Evolutionary conservation across 2,888 invertebrate genomes (phyloP).

Genomic region (Drosophila robusta): DNA sequence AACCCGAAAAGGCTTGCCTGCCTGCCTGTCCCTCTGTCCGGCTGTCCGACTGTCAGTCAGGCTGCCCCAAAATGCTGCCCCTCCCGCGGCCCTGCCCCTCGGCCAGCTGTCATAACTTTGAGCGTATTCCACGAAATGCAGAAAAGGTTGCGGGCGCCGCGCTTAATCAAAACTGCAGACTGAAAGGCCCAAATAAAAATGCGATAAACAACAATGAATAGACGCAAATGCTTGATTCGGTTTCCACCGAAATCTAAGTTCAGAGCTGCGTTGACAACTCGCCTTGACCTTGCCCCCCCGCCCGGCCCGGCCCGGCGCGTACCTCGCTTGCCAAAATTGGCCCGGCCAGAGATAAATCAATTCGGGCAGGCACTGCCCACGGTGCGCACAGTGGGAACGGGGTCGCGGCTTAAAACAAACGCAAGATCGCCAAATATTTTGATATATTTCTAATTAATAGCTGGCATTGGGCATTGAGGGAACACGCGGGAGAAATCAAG

Average conservation of each 20-base stretch:
- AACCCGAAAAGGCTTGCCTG: slow-evolving; percentile 53
- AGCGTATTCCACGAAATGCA: slow-evolving; percentile 69
- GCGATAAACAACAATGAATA: background rate
- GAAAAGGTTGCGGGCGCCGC: slow-evolving; percentile 65
- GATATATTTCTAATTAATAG: slow-evolving; percentile 77
- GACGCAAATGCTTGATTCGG: slow-evolving; percentile 31
- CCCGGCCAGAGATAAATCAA: slow-evolving; percentile 71
- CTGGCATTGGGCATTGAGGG: slow-evolving; percentile 36
- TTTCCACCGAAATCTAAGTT: slow-evolving; percentile 74
- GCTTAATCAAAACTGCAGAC: slow-evolving; percentile 76
- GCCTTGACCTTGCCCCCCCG: slow-evolving; percentile 70
- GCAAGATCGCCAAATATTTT: slow-evolving; percentile 54
- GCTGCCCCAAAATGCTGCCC: slow-evolving; percentile 14
- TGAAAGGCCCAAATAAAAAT: slow-evolving; percentile 14
- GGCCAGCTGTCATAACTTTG: slow-evolving; percentile 66
- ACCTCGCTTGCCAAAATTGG: slow-evolving; percentile 62
- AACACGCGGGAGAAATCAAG: slow-evolving; percentile 38
- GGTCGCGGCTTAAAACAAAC: slow-evolving; percentile 33
- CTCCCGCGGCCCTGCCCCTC: background rate
- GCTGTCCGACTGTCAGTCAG: slow-evolving; percentile 31
- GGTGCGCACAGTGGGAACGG: slow-evolving; percentile 9
- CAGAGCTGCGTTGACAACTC: slow-evolving; percentile 69
- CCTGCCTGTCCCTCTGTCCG: background rate
- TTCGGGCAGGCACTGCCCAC: slow-evolving; percentile 7
- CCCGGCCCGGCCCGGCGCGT: background rate